Conservation (phyloP, 1,140 invertebrate genomes). For the Ganaspis sp. region DNA sequence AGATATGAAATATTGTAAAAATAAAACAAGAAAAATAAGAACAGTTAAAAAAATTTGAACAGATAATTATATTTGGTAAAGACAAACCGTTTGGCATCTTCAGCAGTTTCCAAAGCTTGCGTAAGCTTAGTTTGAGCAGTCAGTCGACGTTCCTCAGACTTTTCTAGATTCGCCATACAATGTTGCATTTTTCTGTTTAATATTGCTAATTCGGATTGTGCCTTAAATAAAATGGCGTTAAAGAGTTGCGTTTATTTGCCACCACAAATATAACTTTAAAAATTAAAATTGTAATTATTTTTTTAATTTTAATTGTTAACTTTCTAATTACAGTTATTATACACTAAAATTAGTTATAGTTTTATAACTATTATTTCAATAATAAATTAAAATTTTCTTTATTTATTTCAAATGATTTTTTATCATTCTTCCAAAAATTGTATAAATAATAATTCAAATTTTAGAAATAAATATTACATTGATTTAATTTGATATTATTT, state of each 20-base stretch:
- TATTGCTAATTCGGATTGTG: constrained; percentile 86
- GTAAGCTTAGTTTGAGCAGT: constrained; percentile 84
- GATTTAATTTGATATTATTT: too few relatives aligned
- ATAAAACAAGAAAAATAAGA: too few relatives aligned
- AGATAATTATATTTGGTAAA: not conserved
- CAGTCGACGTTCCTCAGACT: constrained; percentile 85
- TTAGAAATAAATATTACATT: too few relatives aligned
- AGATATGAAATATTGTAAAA: too few relatives aligned
- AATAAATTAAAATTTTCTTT: too few relatives aligned
- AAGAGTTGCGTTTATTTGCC: too few relatives aligned
- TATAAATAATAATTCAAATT: too few relatives aligned
- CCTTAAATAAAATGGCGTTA: constrained; percentile 76
- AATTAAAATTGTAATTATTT: not conserved
- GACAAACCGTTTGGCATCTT: constrained; percentile 88
- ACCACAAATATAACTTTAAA: not conserved
- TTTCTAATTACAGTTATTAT: too few relatives aligned
- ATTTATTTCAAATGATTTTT: too few relatives aligned
- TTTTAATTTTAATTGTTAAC: not conserved
- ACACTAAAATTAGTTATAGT: too few relatives aligned
- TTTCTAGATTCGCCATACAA: constrained; percentile 86
- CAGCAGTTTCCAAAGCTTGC: constrained; percentile 86
- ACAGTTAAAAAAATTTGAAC: not conserved
- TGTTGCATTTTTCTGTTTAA: constrained; percentile 87
- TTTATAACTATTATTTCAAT: too few relatives aligned
- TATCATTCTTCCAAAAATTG: too few relatives aligned